phyloP scores from a whole-genome alignment of 2,113 vertebrate species.

The Pardalotus punctatus region DNA sequence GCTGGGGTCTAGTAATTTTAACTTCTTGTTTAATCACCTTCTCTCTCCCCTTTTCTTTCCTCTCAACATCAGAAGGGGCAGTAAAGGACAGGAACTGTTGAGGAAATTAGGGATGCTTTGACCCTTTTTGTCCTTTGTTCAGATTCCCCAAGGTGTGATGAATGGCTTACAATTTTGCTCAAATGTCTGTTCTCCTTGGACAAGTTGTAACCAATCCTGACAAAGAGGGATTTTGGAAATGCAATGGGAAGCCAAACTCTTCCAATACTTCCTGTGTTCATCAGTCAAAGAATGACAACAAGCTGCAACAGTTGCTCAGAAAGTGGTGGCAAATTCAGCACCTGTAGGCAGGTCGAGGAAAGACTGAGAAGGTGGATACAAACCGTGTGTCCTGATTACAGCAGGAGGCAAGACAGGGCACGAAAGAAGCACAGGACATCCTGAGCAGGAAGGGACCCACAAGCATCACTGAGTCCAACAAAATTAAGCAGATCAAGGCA shows the following conservation, averaged over 20 bases:
- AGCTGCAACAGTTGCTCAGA: not conserved
- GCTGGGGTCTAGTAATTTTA: not conserved
- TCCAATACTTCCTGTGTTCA: not conserved
- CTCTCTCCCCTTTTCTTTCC: not conserved
- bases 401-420: not conserved
- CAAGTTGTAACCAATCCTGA: not conserved
- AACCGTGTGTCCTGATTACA: not conserved
- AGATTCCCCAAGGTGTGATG: not conserved
- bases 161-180: not conserved
- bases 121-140: not conserved
- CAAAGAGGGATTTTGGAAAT: not conserved
- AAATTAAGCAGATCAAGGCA: not conserved
- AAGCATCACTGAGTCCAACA: not conserved
- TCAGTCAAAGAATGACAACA: not conserved
- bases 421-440: not conserved
- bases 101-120: not conserved
- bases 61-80: not conserved
- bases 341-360: not conserved
- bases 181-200: not conserved
- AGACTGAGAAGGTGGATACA: not conserved
- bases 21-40: not conserved
- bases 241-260: not conserved
- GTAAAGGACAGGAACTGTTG: not conserved
- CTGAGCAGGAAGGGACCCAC: not conserved
- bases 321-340: not conserved